Percentiles rank a stretch among this genome's conserved stretches.
Evolutionary conservation across 2,888 invertebrate species (phyloP).

Genomic region (Pollenia angustigena): DNA sequence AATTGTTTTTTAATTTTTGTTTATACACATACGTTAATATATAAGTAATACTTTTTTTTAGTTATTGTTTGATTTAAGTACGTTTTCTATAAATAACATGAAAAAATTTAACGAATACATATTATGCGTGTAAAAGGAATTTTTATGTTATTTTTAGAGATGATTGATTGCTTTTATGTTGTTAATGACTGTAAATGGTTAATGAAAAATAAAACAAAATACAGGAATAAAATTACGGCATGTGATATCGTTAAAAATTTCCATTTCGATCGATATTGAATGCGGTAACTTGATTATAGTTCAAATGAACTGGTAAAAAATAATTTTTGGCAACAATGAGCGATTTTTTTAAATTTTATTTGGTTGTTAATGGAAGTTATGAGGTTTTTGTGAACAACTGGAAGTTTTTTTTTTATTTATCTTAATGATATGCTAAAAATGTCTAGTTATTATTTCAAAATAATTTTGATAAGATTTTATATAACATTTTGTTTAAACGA

Average conservation of each 20-base stretch:
- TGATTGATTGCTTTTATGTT: constrained; percentile 63
- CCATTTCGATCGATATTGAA: no score
- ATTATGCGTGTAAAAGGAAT: constrained; percentile 44
- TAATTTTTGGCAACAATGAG: constrained; percentile 70
- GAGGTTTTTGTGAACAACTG: constrained; percentile 63
- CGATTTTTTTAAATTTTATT: constrained; percentile 26
- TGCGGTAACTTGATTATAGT: no score
- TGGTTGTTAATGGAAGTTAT: constrained; percentile 61
- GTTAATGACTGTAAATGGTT: constrained; percentile 25
- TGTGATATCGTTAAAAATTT: no score
- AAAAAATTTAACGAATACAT: constrained; percentile 62
- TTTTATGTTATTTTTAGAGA: constrained; percentile 33
- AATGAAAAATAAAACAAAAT: background rate
- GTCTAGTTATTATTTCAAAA: constrained; percentile 45
- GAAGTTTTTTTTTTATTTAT: constrained; percentile 57
- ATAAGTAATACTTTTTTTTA: constrained; percentile 40
- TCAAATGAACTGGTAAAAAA: constrained; percentile 9
- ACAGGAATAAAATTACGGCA: background rate
- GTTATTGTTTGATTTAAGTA: constrained; percentile 50
- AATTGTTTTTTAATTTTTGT: constrained; percentile 1
- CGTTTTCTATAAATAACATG: constrained; percentile 48
- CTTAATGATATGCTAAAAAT: constrained; percentile 72
- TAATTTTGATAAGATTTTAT: background rate
- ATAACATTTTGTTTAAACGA: background rate
- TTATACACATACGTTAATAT: constrained; percentile 8